Base-by-base conservation (phyloP, 2,797 vertebrate species). In the Artibeus jamaicensis region DNA sequence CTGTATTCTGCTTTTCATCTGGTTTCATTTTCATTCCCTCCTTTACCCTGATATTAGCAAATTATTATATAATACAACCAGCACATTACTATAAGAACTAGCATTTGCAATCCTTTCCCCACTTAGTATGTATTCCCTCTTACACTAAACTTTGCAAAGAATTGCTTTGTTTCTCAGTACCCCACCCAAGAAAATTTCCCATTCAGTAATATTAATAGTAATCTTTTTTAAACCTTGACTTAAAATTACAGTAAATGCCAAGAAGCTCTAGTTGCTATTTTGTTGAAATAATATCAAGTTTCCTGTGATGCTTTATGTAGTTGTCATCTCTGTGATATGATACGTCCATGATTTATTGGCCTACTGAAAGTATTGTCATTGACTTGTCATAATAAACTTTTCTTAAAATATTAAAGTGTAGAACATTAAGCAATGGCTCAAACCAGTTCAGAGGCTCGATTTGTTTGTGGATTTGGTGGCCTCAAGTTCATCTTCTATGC, bases 281-380 rank as follows among this genome's bases (percentile, higher is more conserved):
- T 98, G 91, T 98, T 97, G 97, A 98, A 98, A 98, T 98, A 98
- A 97, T 98, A 98, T 98, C 97, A 98, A 62, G 93, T 98, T 98
- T 98, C 98, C 91, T 98, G 93, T 96, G 97, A 85, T 96, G 97
- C 97, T 98, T 98, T 98, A 96, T 98, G 96, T 98, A 97, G 97
- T 98, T 98, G 97, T 98, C 98, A 99, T 97, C 98, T 98, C 98
- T 96, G 94, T 98, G 98, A 98, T 98, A 98, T 96, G 98, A 98
- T 98, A 98, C 37, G 89, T 74, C 96, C 68, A 32, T 99, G 98
- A 99, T 99, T 99, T 99, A 99, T 98, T 98, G 98, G 96, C 97
- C 97, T 96, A 97, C 97, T 99, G 98, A 99, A 99, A 99, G 94
- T 98, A 98, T 98, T 98, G 98, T 98, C 98, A 98, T 96, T 97